Conservation (phyloP, 2,113 vertebrate species). For the Chionomys nivalis region DNA sequence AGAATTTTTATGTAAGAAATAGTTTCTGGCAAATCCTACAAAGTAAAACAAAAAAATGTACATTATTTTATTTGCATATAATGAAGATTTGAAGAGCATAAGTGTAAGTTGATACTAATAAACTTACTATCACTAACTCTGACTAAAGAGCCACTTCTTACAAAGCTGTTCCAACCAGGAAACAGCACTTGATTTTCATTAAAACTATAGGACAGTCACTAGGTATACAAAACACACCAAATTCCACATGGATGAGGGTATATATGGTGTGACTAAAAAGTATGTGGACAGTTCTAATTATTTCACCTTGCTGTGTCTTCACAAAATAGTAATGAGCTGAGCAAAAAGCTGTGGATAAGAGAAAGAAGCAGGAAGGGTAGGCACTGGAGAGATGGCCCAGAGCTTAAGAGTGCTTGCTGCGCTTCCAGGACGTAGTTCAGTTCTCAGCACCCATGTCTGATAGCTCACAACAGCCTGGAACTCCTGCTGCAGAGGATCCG, state of each 20-base stretch:
- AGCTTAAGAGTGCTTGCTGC: not conserved
- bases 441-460: not conserved
- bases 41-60: not conserved
- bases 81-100: not conserved
- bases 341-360: not conserved
- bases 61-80: conserved; percentile 47
- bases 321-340: not conserved
- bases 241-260: not conserved
- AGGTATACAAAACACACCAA: not conserved
- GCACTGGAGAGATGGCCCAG: not conserved
- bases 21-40: conserved; percentile 89
- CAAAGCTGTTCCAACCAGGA: not conserved
- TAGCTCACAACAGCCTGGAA: not conserved
- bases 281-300: not conserved
- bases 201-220: not conserved
- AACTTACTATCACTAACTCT: conserved; percentile 29
- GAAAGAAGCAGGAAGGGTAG: not conserved
- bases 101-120: conserved; percentile 36
- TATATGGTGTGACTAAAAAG: not conserved
- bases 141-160: not conserved
- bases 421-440: not conserved
- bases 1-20: conserved; percentile 90
- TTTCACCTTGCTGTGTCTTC: not conserved
- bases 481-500: not conserved
- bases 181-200: conserved; percentile 14